Evolutionary conservation across 1,140 invertebrate genomes (phyloP), one percentile per base, ranked within the genome.

Genomic region (Diorhabda sublineata): DNA sequence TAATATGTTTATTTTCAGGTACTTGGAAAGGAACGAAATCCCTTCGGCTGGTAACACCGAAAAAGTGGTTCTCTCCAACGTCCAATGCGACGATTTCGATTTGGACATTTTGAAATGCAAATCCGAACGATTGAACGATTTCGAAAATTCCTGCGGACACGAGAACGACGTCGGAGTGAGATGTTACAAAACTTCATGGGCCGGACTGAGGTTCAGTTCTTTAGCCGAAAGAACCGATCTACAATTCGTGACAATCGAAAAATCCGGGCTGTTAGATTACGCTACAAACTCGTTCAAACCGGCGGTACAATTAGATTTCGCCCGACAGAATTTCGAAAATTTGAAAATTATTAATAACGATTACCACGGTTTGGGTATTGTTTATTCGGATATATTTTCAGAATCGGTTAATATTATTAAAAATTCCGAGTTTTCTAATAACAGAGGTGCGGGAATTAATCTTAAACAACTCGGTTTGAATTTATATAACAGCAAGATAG

Each of bases 271-370:
- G 0, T 85, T 98, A 11, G 98, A 99, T 84, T 98, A 97, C 79
- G 88, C 92, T 0, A 96, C 92, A 0, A 92, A 93, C 81, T 80
- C 86, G 3, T 98, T 98, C 74, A 95, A 94, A 79, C 93, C 93
- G 60, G 98, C 97, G 0, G 81, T 99, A 2, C 96, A 98, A 84
- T 92, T 99, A 67, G 98, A 99, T 82, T 97, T 98, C 81, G 93
- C 96, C 64, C 88, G 93, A 65, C 96, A 99, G 78, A 91, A 92
- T 42, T 84, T 98, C 71, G 91, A 95, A 77, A 92, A 92, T 73
- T 87, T 97, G 3, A 87, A 88, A 74, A 84, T 97, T 2, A 82
- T 87, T 0, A 88, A 94, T 73, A 97, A 96, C 80, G 87, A 91
- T 43, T 90, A 94, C 77, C 93, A 96, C 80, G 95, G 95, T 0